phyloP scores from a whole-genome alignment of 2,113 vertebrate species.

The Hypanus sabinus region DNA sequence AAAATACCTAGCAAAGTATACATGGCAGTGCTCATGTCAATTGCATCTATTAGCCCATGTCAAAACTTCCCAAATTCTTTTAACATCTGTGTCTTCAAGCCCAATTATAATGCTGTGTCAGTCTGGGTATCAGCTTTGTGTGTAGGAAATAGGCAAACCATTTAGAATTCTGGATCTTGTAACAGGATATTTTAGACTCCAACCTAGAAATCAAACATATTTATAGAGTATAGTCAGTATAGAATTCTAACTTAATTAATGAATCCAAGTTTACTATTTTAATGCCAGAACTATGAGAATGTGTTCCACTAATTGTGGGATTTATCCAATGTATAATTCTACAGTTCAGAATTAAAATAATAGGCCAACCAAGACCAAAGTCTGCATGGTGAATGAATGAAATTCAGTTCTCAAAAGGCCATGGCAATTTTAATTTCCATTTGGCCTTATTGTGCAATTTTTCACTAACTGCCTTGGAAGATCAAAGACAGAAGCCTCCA shows the following conservation, averaged over 20 bases:
- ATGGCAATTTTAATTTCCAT: constrained; percentile 12
- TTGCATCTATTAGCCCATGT: background rate
- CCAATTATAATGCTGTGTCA: too few relatives aligned
- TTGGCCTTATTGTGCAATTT: background rate
- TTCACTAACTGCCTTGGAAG: background rate
- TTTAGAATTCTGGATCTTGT: background rate
- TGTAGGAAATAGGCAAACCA: background rate
- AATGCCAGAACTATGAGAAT: background rate
- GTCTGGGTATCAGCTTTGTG: background rate
- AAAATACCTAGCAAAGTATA: background rate
- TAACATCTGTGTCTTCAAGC: background rate
- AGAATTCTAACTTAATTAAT: background rate
- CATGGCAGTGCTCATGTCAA: background rate
- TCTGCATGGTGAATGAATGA: background rate
- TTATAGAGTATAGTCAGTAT: background rate
- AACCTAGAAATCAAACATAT: background rate
- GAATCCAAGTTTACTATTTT: background rate
- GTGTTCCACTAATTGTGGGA: too few relatives aligned
- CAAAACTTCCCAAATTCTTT: background rate
- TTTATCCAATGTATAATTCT: background rate
- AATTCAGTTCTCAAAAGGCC: constrained; percentile 1
- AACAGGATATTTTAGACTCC: background rate
- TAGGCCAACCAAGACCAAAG: background rate
- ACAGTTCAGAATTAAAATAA: background rate
- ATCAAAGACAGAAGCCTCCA: background rate